phyloP scores from a whole-genome alignment of 2,888 invertebrate species.

The Strigamia crassipes region DNA sequence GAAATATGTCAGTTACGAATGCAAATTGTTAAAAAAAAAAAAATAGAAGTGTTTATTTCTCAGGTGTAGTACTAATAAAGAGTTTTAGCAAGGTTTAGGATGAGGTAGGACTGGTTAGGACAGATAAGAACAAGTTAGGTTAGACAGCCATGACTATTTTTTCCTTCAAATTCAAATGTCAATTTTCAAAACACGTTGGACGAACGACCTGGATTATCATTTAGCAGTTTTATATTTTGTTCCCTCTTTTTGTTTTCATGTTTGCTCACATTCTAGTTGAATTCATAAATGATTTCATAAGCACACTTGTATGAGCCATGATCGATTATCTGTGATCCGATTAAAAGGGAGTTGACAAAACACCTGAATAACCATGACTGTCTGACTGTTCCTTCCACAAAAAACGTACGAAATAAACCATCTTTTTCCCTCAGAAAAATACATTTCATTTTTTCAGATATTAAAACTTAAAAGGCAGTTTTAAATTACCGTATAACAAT shows the following conservation, averaged over 20 bases:
- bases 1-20: no score
- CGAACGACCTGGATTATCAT: neutral
- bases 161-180: no score
- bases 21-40: no score
- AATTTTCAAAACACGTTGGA: no score
- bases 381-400: neutral
- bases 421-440: neutral
- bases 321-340: neutral
- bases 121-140: no score
- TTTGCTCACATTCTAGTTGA: neutral
- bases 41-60: no score
- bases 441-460: neutral
- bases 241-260: neutral
- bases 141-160: no score
- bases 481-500: neutral
- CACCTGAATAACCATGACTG: neutral
- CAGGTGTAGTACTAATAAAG: no score
- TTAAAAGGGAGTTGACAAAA: neutral
- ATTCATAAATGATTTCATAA: neutral
- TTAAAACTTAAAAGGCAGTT: neutral
- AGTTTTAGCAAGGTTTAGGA: no score
- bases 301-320: neutral
- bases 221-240: neutral
- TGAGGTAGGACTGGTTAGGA: no score
- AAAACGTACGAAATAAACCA: neutral